phyloP scores from a whole-genome alignment of 2,797 vertebrate genomes.

The Myoxocephalus aenaeus region DNA sequence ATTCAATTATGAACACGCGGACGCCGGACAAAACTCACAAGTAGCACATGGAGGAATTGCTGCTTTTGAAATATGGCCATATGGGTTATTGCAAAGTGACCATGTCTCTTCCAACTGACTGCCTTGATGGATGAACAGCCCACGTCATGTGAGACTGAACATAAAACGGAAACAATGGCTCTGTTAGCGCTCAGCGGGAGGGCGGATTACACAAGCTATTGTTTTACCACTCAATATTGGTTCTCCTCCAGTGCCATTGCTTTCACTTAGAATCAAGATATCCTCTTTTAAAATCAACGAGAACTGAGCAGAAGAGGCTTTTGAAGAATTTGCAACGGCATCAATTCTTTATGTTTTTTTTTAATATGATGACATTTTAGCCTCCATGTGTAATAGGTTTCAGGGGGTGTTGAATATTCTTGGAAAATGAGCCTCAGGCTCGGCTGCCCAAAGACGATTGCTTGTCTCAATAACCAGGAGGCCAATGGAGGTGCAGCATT shows the following conservation, averaged over 20 bases:
- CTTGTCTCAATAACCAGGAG: slow-evolving; percentile 55
- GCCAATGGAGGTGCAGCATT: slow-evolving; percentile 31
- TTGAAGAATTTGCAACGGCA: slow-evolving; percentile 36
- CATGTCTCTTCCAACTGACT: slow-evolving; percentile 10
- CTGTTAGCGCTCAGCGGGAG: background rate
- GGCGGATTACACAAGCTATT: slow-evolving; percentile 53
- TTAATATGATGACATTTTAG: slow-evolving; percentile 55
- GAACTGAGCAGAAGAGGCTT: slow-evolving; percentile 16
- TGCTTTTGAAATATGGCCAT: slow-evolving; percentile 19
- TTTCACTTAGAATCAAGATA: slow-evolving; percentile 37
- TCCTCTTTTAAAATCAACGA: slow-evolving; percentile 12
- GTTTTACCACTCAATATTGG: slow-evolving; percentile 44
- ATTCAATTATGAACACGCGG: slow-evolving; percentile 62
- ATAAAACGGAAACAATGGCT: slow-evolving; percentile 44
- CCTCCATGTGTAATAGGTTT: slow-evolving; percentile 51
- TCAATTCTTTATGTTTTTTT: slow-evolving; percentile 49
- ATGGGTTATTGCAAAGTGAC: slow-evolving; percentile 34
- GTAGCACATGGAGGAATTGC: slow-evolving; percentile 1
- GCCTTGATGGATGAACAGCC: slow-evolving; percentile 10
- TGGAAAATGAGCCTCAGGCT: slow-evolving; percentile 31
- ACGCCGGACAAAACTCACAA: slow-evolving; percentile 21
- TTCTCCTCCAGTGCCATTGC: slow-evolving; percentile 38
- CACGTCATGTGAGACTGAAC: slow-evolving; percentile 7
- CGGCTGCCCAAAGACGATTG: slow-evolving; percentile 32
- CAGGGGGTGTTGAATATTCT: slow-evolving; percentile 48